Conservation (phyloP, 1,140 invertebrate species). For the Centruroides sculpturatus region DNA sequence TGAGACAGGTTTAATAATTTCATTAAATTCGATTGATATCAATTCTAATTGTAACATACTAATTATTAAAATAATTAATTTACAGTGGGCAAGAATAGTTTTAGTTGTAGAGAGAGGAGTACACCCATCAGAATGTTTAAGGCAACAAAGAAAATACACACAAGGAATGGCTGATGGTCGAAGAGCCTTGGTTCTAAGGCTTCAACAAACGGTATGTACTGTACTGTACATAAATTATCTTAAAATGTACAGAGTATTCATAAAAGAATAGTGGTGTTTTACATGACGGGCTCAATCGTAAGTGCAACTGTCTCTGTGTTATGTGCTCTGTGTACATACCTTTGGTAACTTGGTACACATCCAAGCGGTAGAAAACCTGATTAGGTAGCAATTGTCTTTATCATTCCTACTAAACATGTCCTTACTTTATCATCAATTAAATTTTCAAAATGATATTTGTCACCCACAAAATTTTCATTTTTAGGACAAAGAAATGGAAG, state of each 20-base stretch:
- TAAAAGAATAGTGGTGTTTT: too few relatives aligned
- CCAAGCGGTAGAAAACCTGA: too few relatives aligned
- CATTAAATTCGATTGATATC: too few relatives aligned
- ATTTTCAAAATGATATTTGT: too few relatives aligned
- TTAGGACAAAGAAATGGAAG: not conserved
- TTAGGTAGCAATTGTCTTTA: too few relatives aligned
- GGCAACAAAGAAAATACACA: constrained; percentile 79
- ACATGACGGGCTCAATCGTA: too few relatives aligned
- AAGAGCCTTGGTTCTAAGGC: constrained; percentile 65
- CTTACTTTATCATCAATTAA: too few relatives aligned
- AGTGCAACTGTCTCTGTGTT: too few relatives aligned
- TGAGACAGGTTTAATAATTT: constrained; percentile 67
- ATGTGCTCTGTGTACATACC: too few relatives aligned
- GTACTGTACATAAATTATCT: constrained; percentile 3
- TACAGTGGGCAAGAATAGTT: constrained; percentile 90
- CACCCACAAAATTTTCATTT: not conserved
- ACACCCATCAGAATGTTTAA: constrained; percentile 63
- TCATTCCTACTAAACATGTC: too few relatives aligned
- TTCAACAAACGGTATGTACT: constrained; percentile 67
- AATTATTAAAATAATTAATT: constrained; percentile 12
- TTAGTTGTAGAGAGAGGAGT: constrained; percentile 91
- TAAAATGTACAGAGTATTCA: too few relatives aligned
- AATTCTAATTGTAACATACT: not conserved
- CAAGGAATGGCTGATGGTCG: constrained; percentile 85
- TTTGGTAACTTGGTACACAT: too few relatives aligned